phyloP scores from a whole-genome alignment of 37 sponge, comb jelly and placozoan species.

The Oopsacas minuta region DNA sequence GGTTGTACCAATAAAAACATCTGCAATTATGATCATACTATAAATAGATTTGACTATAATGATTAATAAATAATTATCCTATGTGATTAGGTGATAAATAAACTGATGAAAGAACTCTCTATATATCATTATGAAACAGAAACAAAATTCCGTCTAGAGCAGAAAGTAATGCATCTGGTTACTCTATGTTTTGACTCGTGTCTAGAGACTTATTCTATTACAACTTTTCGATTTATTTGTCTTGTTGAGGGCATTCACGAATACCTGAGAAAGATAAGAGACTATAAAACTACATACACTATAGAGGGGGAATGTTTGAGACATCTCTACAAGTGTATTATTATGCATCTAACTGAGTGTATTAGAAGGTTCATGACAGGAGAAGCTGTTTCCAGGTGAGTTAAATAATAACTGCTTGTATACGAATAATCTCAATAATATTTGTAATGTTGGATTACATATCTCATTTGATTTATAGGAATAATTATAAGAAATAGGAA shows the following conservation, averaged over 20 bases:
- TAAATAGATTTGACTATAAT: too few relatives aligned
- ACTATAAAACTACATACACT: neutral
- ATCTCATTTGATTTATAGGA: too few relatives aligned
- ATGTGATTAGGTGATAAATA: neutral
- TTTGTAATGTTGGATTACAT: too few relatives aligned
- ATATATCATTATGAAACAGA: neutral
- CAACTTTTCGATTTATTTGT: neutral
- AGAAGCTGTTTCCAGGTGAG: neutral
- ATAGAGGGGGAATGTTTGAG: neutral
- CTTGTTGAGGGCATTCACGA: neutral
- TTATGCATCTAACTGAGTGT: neutral
- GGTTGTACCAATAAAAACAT: too few relatives aligned
- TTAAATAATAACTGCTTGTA: too few relatives aligned
- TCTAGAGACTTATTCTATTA: neutral
- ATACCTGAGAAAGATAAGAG: neutral
- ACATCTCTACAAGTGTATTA: conserved; percentile 10
- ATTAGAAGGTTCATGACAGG: neutral
- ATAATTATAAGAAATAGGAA: too few relatives aligned
- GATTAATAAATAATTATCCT: too few relatives aligned
- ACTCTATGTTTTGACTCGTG: neutral
- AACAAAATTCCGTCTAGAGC: neutral
- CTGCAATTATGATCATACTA: too few relatives aligned
- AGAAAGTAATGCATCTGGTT: conserved; percentile 13
- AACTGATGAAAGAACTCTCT: conserved; percentile 16
- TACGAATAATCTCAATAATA: too few relatives aligned